Evolutionary conservation across 2,888 invertebrate species (phyloP).

Genomic region (Pseudococcus viburni): DNA sequence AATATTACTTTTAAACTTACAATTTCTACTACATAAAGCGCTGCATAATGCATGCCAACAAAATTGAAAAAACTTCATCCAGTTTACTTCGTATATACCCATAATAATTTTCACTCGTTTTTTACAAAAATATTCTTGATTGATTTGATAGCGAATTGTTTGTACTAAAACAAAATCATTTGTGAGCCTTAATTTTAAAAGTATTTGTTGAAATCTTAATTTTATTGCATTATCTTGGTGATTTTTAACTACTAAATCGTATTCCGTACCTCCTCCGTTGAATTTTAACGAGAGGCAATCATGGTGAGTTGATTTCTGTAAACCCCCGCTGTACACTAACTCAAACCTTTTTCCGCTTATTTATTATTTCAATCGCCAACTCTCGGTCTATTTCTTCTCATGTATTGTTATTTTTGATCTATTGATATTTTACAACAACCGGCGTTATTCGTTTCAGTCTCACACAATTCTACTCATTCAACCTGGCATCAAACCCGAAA

Average conservation of each 20-base stretch:
- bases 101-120: background rate
- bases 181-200: background rate
- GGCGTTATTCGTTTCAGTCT: conserved; percentile 77
- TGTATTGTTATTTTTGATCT: background rate
- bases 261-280: background rate
- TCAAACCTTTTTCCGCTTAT: background rate
- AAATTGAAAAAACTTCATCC: background rate
- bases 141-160: conserved; percentile 9
- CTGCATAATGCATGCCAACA: no score
- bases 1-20: no score
- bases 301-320: background rate
- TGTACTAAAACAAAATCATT: background rate
- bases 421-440: background rate
- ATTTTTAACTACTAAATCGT: background rate
- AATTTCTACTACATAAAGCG: no score
- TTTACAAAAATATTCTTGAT: background rate
- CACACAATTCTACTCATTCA: conserved; percentile 97
- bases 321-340: background rate
- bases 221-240: background rate
- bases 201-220: background rate
- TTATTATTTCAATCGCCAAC: background rate
- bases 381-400: background rate
- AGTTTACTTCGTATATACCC: background rate
- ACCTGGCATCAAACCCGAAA: conserved; percentile 93
- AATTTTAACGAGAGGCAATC: background rate